Evolutionary conservation across 1,140 invertebrate species (phyloP), one percentile per base, ranked within the genome.

Genomic region (Ctenoplectra terminalis): DNA sequence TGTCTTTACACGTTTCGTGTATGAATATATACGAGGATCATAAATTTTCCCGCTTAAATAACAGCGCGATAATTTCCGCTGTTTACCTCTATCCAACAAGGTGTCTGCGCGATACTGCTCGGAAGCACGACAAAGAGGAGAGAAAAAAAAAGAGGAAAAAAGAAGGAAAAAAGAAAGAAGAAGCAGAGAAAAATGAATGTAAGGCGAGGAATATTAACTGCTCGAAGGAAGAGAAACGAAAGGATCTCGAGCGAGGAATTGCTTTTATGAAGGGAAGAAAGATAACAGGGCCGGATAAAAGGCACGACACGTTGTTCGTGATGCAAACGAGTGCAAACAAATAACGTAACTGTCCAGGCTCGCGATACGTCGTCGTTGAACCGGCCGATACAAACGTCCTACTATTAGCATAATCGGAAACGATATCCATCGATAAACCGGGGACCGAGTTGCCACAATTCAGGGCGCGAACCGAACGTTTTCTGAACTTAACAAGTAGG

Each of bases 381-480:
- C 63, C 71, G 67, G 70, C 34, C 56, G 60, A 76, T 70, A 76
- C 46, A 72, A 46, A 85, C 85, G 67, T 56, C 29, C 54, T 58
- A 17, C 46, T 73, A 86, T 86, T 86, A 86, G 80, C 84, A 80
- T 83, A 87, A 87, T 87, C 85, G 58, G 56, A n/a, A 83, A 86
- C 74, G 85, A 87, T 86, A 76, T 72, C 81, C 85, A 86, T 82
- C 85, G 84, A 87, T 86, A 83, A 87, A 85, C 73, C 70, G 70
- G 58, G n/a, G n/a, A 37, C 56, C 26, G 17, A 29, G 9, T 52
- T 37, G 63, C 63, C 70, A 61, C 69, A 67, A 67, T 72, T 69
- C 83, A 23, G n/a, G 40, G 40, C 29, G 50, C 58, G 26, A 34
- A 31, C 48, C 69, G 43, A 70, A 54, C 72, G 74, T 67, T 85